A percentile compares a stretch with the other conserved stretches of the same genome.
phyloP scores from a whole-genome alignment of 1,140 invertebrate genomes.

The Gerris buenoi region DNA sequence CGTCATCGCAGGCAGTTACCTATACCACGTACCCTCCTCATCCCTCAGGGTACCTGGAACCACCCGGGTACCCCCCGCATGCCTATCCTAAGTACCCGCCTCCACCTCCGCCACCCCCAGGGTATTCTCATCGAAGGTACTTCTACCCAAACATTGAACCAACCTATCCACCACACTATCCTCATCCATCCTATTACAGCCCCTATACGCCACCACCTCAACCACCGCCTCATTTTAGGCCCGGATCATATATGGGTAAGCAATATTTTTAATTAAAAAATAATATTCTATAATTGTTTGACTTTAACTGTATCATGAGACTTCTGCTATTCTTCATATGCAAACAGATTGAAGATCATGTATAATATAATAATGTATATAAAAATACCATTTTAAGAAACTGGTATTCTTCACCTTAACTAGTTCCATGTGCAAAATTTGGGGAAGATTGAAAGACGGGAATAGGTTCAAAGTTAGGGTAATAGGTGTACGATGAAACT shows the following conservation, averaged over 20 bases:
- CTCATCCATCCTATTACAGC: constrained; percentile 38
- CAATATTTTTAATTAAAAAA: constrained; percentile 1
- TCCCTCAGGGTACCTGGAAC: background rate
- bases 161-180: constrained; percentile 37
- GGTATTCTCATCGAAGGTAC: constrained; percentile 7
- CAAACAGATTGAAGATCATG: no score
- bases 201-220: constrained; percentile 28
- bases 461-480: no score
- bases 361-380: no score
- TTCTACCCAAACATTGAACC: constrained; percentile 10
- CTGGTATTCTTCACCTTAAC: no score
- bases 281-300: constrained; percentile 2
- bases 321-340: no score
- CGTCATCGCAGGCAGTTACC: constrained; percentile 25
- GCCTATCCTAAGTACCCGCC: constrained; percentile 27
- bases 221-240: constrained; percentile 47
- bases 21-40: background rate
- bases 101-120: constrained; percentile 16
- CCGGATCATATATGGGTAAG: constrained; percentile 34
- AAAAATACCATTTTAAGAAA: no score
- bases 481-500: no score
- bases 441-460: no score
- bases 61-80: constrained; percentile 27
- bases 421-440: no score
- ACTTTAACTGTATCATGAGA: no score